Conservation (phyloP, 2,797 vertebrate genomes). For the Anabacerthia variegaticeps region DNA sequence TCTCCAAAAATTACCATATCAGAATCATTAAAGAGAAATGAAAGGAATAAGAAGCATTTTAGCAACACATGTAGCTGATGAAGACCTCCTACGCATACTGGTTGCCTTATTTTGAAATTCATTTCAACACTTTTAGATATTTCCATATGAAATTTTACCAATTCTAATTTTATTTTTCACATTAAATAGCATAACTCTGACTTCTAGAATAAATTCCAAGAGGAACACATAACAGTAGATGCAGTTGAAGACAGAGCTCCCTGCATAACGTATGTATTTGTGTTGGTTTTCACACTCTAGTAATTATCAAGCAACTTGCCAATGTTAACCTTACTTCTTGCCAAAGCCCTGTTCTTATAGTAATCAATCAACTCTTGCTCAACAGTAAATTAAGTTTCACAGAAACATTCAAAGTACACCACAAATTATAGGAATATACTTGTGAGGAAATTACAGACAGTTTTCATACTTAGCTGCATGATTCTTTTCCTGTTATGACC, state of each 20-base stretch:
- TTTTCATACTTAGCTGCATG: background rate
- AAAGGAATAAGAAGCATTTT: background rate
- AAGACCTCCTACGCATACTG: background rate
- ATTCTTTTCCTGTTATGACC: background rate
- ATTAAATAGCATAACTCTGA: background rate
- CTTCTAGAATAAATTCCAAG: background rate
- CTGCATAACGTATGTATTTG: background rate
- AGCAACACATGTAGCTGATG: background rate
- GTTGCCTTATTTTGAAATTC: constrained; percentile 1
- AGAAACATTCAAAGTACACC: background rate
- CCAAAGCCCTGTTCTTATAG: constrained; percentile 10
- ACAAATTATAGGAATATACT: background rate
- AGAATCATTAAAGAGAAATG: background rate
- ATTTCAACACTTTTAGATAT: background rate
- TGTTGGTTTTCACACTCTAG: constrained; percentile 32
- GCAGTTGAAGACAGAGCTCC: background rate
- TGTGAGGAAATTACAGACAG: background rate
- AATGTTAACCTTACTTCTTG: constrained; percentile 16
- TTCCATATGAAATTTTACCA: background rate
- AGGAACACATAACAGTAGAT: background rate
- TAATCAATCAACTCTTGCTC: constrained; percentile 29
- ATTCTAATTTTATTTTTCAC: background rate
- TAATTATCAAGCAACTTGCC: constrained; percentile 36
- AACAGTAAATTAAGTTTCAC: background rate
- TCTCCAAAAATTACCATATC: background rate